Conservation (phyloP, 2,797 vertebrate genomes). For the Enteromius unitaeniatus region DNA sequence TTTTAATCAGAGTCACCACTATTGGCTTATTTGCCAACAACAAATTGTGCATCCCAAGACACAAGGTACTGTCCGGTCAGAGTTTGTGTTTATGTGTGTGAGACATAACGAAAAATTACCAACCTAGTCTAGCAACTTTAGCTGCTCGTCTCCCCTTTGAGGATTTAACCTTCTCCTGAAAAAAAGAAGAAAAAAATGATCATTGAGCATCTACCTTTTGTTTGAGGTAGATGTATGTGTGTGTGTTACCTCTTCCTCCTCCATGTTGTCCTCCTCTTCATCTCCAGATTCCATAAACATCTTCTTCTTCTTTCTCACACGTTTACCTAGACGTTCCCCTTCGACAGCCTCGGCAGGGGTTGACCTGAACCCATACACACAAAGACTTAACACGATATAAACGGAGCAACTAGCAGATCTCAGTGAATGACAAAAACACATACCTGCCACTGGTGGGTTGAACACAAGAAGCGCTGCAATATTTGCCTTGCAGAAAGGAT, state of each 20-base stretch:
- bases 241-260: conserved; percentile 84
- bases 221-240: neutral
- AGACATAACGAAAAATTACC: neutral
- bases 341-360: conserved; percentile 77
- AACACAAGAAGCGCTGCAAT: conserved; percentile 75
- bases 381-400: neutral
- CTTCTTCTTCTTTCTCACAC: conserved; percentile 88
- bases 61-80: neutral
- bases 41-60: neutral
- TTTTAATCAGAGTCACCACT: neutral
- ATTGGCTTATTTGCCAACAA: neutral
- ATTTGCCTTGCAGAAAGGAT: conserved; percentile 81
- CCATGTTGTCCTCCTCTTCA: conserved; percentile 87
- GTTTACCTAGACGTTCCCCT: conserved; percentile 83
- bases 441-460: conserved; percentile 84
- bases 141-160: conserved; percentile 86
- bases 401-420: neutral
- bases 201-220: neutral
- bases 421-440: neutral
- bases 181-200: conserved; percentile 50
- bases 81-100: neutral
- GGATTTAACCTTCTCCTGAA: conserved; percentile 86
- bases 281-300: conserved; percentile 91
- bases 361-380: conserved; percentile 68
- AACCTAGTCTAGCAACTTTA: conserved; percentile 88